These are phyloP conservation scores for Epizoanthus rinbou DNA, from an alignment of 92 coral and sea anemone species.

Conservation along the genomic window DNA sequence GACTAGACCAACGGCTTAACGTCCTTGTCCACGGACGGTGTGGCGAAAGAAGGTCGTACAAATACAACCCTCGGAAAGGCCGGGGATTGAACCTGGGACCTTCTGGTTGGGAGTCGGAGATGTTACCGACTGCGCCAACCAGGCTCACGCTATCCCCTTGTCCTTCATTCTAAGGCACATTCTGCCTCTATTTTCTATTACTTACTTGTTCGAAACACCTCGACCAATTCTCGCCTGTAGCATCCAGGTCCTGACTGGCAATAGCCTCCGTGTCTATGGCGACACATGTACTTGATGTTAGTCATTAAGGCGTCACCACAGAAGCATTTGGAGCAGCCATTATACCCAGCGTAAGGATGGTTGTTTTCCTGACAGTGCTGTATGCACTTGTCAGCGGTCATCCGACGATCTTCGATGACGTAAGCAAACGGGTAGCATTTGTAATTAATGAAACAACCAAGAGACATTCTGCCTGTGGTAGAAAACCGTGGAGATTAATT, in stretches of 20 bases:
- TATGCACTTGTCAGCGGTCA: constrained; percentile 55
- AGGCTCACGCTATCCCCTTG: no score
- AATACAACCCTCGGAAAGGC: no score
- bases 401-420: constrained; percentile 25
- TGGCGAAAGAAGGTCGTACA: no score
- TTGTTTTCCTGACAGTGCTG: constrained; percentile 55
- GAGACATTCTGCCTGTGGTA: constrained; percentile 46
- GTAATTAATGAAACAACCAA: constrained; percentile 54
- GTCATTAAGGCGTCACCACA: constrained; percentile 40
- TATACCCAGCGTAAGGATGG: constrained; percentile 65
- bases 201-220: constrained; percentile 37
- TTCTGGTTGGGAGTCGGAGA: no score
- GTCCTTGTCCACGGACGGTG: no score
- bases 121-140: no score
- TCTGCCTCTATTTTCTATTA: background rate
- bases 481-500: background rate
- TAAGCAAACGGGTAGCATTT: constrained; percentile 42
- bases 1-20: no score
- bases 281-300: constrained; percentile 1
- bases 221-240: background rate
- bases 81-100: no score
- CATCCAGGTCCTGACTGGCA: background rate
- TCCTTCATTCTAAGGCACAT: no score
- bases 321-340: constrained; percentile 49
- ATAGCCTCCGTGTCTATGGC: background rate